Conservation (phyloP, 2,113 vertebrate genomes). For the Microcebus ravelobensis region DNA sequence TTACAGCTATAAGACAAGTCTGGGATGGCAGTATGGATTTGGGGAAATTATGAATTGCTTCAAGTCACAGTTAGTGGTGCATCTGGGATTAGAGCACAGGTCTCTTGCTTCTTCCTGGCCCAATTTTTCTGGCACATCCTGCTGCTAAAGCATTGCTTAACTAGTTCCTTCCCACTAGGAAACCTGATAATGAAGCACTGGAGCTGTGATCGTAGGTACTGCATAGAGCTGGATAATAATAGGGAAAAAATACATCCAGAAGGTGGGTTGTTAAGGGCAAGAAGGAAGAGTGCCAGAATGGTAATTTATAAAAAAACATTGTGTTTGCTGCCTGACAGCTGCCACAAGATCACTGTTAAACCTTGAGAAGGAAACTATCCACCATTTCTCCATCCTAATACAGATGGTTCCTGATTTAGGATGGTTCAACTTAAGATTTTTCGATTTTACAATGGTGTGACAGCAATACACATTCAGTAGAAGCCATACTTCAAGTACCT, state of each 20-base stretch:
- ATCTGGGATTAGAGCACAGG: background rate
- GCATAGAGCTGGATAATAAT: background rate
- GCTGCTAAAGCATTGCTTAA: constrained; percentile 39
- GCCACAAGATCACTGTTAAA: background rate
- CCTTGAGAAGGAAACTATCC: background rate
- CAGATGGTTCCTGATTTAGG: background rate
- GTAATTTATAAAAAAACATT: background rate
- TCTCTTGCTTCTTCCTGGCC: background rate
- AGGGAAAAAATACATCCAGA: background rate
- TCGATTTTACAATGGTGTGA: background rate
- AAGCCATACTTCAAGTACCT: background rate
- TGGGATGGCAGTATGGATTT: background rate
- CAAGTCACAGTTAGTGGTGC: background rate
- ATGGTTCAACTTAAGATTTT: background rate
- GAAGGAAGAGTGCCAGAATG: background rate
- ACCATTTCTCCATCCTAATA: background rate
- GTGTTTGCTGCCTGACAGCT: background rate
- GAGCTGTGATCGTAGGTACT: background rate
- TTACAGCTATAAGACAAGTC: background rate
- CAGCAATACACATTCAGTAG: background rate
- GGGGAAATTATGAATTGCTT: background rate
- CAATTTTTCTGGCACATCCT: background rate
- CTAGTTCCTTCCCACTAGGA: constrained; percentile 39
- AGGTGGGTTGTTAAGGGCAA: background rate
- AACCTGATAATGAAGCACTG: constrained; percentile 39